Evolutionary conservation across 1,140 invertebrate species (phyloP).

Genomic region (Globodera rostochiensis): DNA sequence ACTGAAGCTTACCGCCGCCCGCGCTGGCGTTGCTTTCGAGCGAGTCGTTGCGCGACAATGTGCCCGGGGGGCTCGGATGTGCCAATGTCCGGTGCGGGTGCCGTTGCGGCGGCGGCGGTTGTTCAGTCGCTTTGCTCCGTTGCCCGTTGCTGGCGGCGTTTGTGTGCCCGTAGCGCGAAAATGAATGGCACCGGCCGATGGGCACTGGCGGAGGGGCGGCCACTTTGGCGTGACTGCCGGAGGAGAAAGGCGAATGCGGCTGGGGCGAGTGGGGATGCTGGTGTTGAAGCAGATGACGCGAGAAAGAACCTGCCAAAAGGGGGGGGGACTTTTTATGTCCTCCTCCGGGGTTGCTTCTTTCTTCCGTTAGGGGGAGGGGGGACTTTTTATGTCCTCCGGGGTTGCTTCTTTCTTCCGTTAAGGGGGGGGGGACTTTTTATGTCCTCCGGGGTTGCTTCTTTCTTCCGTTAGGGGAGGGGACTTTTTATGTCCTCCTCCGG

Average conservation of each 20-base stretch:
- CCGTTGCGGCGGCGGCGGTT: background rate
- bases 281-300: conserved; percentile 24
- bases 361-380: no score
- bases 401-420: no score
- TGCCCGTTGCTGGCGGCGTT: background rate
- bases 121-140: background rate
- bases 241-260: conserved; percentile 5
- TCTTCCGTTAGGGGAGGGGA: no score
- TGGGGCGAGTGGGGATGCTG: conserved; percentile 10
- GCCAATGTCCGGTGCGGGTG: background rate
- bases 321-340: no score
- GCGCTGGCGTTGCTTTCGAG: conserved; percentile 34
- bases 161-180: conserved; percentile 8
- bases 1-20: background rate
- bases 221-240: conserved; percentile 19
- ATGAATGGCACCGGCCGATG: conserved; percentile 23
- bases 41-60: conserved; percentile 32
- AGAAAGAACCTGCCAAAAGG: conserved; percentile 21
- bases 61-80: conserved; percentile 16
- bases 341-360: no score
- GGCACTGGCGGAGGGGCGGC: background rate
- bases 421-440: no score
- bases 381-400: no score
- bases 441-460: no score
- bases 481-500: no score